Base-by-base conservation (phyloP, 2,113 vertebrate genomes). In the Atherinomorus stipes region DNA sequence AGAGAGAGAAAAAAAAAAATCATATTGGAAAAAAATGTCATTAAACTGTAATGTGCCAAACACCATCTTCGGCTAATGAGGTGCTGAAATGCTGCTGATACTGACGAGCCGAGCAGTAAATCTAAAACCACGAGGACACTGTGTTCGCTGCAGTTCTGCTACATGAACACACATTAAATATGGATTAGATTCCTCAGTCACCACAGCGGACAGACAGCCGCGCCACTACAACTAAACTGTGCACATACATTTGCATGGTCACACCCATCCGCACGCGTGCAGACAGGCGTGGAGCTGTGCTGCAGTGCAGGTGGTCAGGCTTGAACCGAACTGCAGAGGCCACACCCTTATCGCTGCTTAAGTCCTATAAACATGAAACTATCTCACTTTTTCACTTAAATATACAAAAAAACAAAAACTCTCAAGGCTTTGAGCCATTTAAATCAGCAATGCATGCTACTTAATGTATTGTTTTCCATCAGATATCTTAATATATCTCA, bases 61-160 rank as follows among this genome's bases (percentile, higher is more conserved):
- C 57, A 49, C 44, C 11, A 22, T 26, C 2, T 37, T 2, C 23
- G 76, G 16, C 26, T 45, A 38, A 54, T 18, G 19, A 50, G 25
- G 52, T 3, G 53, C 22, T 15, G 37, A 66, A 11, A 4, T 15
- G 25, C 53, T n/a, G 51, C 64, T 34, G 2, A 22, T 31, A 7
- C 40, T 31, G 52, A 64, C 49, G 5, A 4, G 51, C 52, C 49
- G 5, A 4, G 51, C 64, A 51, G 8, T 64, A 74, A 75, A 74
- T 81, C 64, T 58, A 11, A 74, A 84, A 70, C 40, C 19, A 3
- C 0, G 1, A 76, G 68, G 65, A 85, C 53, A 28, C 26, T 49
- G 16, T 40, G 50, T 53, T 71, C 67, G 16, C 65, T 78, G 78
- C 92, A 96, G 94, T 91, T 95, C 95, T 96, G 93, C 73, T 93